Percentiles rank a stretch among this genome's conserved stretches.
Evolutionary conservation across 2,113 vertebrate species (phyloP).

Genomic region (Zapus hudsonius): DNA sequence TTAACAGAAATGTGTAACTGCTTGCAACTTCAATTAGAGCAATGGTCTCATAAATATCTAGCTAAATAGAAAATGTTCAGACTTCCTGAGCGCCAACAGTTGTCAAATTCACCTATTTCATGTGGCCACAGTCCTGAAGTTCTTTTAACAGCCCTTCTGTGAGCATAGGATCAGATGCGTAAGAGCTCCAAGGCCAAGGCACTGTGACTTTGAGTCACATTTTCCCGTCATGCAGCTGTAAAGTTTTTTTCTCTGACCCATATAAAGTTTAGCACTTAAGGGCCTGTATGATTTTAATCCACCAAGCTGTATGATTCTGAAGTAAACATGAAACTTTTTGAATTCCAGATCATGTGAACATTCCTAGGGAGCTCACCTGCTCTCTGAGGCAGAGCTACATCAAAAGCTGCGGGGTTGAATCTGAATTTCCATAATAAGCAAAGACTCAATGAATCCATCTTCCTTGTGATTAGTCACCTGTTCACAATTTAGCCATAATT

Average conservation of each 20-base stretch:
- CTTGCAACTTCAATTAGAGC: constrained; percentile 5
- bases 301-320: constrained; percentile 14
- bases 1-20: not conserved
- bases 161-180: constrained; percentile 65
- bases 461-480: not conserved
- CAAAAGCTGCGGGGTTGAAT: not conserved
- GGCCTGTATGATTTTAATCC: not conserved
- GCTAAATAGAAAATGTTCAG: constrained; percentile 4
- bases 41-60: constrained; percentile 4
- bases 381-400: not conserved
- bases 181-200: constrained; percentile 34
- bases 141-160: constrained; percentile 60
- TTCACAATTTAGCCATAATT: constrained; percentile 31
- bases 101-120: constrained; percentile 55
- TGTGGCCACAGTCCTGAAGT: constrained; percentile 29
- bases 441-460: not conserved
- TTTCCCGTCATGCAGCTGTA: constrained; percentile 56
- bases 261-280: constrained; percentile 39
- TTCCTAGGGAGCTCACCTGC: not conserved
- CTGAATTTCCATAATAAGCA: constrained; percentile 2
- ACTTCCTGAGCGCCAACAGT: constrained; percentile 19
- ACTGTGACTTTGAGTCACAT: constrained; percentile 62
- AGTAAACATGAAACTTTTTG: constrained; percentile 29
- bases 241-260: constrained; percentile 56
- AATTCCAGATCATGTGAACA: constrained; percentile 14